Evolutionary conservation across 2,888 invertebrate species (phyloP), one percentile per base, ranked within the genome.

Genomic region (Vannuccia rotundouncinata): DNA sequence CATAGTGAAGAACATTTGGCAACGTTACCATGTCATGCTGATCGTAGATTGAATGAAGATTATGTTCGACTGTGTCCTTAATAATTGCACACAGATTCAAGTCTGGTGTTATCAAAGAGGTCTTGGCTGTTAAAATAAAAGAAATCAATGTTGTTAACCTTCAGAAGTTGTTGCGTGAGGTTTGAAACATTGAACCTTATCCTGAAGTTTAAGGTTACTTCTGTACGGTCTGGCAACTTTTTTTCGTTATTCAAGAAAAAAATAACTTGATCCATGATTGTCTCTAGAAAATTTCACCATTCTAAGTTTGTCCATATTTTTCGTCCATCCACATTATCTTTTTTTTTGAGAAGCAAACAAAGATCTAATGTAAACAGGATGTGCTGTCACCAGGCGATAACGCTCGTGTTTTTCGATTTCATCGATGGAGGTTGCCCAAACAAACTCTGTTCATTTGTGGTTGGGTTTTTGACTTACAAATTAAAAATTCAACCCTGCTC

Each of bases 401-500:
- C 31, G 29, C 31, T 75, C 75, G 75, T 75, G 75, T 29, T 75
- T 29, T 75, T 75, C 75, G 31, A 75, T 75, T 2, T 75, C 75
- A 75, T 75, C 75, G 28, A 31, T 75, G 2, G 75, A 75, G 29
- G 75, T 75, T 75, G 75, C 31, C 75, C 30, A 75, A 75, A n/a
- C n/a, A n/a, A n/a, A 75, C 75, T 31, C 73, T n/a, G 29, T n/a
- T n/a, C 13, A 2, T 75, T 75, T 75, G 10, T 27, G 13, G 29
- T 22, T 75, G 13, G 75, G 75, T 2, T 75, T 75, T 29, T 27
- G 5, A n/a, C 2, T 27, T 29, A 22, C n/a, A 75, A 29, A 75
- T 29, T 2, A 31, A 28, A 27, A 75, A 75, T 75, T 75, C 29
- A 29, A 27, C 31, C 2, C 75, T 75, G 75, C 29, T 27, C 29